Percentiles rank a stretch among this genome's conserved stretches.
These are phyloP conservation scores for Achlya flavicornis DNA, from an alignment of 2,888 invertebrate species.

Conservation along the genomic window DNA sequence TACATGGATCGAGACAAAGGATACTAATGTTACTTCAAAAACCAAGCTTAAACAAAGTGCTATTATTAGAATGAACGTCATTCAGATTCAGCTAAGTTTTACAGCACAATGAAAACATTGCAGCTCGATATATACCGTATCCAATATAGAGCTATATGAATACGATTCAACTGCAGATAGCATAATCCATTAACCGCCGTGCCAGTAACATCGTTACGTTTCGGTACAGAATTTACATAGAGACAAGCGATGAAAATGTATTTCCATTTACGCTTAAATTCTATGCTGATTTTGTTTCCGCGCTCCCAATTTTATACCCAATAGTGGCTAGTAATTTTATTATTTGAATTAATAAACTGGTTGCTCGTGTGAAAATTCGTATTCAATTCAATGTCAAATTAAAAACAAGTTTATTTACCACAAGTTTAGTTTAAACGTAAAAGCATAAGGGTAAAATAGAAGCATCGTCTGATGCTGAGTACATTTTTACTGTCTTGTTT, in stretches of 20 bases:
- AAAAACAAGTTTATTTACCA: neutral
- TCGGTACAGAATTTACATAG: conserved; percentile 67
- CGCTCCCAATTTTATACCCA: conserved; percentile 22
- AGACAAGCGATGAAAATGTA: conserved; percentile 59
- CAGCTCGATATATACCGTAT: neutral
- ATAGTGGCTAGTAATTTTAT: conserved; percentile 13
- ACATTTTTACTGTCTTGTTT: conserved; percentile 42
- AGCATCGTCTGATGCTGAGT: conserved; percentile 44
- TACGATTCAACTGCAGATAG: conserved; percentile 51
- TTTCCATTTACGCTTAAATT: conserved; percentile 63
- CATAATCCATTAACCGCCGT: conserved; percentile 60
- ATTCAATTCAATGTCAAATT: neutral
- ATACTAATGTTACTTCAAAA: neutral
- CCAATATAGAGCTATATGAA: conserved; percentile 24
- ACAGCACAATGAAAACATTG: neutral
- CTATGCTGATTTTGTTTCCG: conserved; percentile 52
- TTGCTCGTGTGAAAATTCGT: conserved; percentile 17
- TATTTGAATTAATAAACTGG: conserved; percentile 29
- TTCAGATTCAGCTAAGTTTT: neutral
- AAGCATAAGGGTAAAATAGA: conserved; percentile 53
- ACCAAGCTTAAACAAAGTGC: neutral
- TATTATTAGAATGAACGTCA: neutral
- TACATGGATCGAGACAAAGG: neutral
- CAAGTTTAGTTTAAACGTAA: conserved; percentile 18
- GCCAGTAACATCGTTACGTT: conserved; percentile 68